phyloP scores from a whole-genome alignment of 2,888 invertebrate species.

The Tuberolachnus salignus region DNA sequence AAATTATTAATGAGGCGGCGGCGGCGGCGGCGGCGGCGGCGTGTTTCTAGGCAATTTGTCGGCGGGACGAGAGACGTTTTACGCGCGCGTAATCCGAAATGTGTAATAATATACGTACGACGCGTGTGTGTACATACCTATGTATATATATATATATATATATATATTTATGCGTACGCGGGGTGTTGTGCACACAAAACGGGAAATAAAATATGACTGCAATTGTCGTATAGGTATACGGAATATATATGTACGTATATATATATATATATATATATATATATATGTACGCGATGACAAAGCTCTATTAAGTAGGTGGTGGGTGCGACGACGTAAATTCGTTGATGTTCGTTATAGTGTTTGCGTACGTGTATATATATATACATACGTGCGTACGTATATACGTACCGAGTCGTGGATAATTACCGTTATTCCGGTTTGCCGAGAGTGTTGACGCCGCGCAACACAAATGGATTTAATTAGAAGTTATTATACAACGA shows the following conservation, averaged over 20 bases:
- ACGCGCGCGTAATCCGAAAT: background rate
- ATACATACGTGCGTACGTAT: no score
- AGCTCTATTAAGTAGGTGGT: no score
- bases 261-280: no score
- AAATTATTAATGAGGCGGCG: background rate
- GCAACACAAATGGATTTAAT: constrained; percentile 23
- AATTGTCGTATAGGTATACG: background rate
- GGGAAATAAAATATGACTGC: constrained; percentile 10
- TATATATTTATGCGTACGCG: no score
- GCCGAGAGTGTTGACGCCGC: constrained; percentile 34
- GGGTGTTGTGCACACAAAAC: background rate
- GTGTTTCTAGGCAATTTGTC: background rate
- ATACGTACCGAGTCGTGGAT: constrained; percentile 7
- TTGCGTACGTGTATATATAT: no score
- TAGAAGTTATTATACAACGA: constrained; percentile 26
- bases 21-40: no score
- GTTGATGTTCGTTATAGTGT: constrained; percentile 11
- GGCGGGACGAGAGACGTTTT: background rate
- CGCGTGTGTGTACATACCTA: background rate
- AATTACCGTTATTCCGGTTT: constrained; percentile 35
- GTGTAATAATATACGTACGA: background rate
- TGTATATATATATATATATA: background rate
- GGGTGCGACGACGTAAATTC: constrained; percentile 14
- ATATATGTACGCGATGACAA: no score
- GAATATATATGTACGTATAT: no score